Base-by-base conservation (phyloP, 2,888 invertebrate genomes). In the Heteromyza rotundicornis region DNA sequence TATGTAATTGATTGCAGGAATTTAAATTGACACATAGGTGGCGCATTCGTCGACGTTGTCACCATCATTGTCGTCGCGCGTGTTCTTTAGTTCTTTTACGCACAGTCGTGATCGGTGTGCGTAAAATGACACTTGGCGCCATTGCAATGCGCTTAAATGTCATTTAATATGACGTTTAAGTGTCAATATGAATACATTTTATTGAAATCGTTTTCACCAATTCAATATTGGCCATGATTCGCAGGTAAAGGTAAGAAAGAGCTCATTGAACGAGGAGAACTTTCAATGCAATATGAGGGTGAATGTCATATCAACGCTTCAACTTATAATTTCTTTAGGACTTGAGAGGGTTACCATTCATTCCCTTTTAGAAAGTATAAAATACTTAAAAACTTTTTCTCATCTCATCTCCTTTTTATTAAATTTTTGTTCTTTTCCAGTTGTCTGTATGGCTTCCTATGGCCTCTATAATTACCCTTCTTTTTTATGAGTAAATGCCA, bases 101-200 rank as follows among this genome's bases (percentile, higher is more conserved):
- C 22, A 22, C 24, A 19, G 56, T 66, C 61, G 63, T 67, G 64
- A 65, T 63, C 59, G 63, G n/a, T n/a, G 61, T 64, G 64, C 68
- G 68, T 69, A 69, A 68, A 74, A 70, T 72, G 70, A 67, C 73
- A 68, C 67, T 67, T 73, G 76, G 76, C 76, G 76, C 73, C 74
- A 71, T 70, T 69, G 67, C 66, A 68, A 70, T 66, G 65, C 53
- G 52, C 47, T 54, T 12, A 57, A 71, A 65, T 72, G 64, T 68
- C 68, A 68, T 70, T 72, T 71, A 72, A 70, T 69, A 69, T 68
- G 70, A 70, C 71, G 67, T 67, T 70, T 72, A 70, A 70, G 67
- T 69, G 71, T 69, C 71, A 70, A 69, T 67, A 64, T 54, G 57
- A 24, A 49, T 57, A 47, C 16, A 40, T 40, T 40, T 40, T 40